phyloP scores from a whole-genome alignment of 1,140 invertebrate species.

The Akabosia matsudoensis region DNA sequence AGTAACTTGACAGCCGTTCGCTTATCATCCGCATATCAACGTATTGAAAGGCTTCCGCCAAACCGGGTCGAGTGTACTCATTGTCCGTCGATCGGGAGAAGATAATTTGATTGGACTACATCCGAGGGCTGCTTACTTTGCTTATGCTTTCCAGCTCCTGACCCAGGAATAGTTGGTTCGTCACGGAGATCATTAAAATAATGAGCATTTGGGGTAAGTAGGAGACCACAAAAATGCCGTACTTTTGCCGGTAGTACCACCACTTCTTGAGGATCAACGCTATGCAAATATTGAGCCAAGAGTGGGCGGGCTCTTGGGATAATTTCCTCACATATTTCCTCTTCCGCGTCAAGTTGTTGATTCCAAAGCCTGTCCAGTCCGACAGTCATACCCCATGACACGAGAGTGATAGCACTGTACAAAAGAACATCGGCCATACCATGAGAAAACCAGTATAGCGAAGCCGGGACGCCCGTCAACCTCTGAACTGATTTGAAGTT shows the following conservation, averaged over 20 bases:
- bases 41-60: not conserved
- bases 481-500: not conserved
- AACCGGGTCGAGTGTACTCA: not conserved
- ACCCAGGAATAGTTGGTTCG: not conserved
- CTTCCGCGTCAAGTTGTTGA: not conserved
- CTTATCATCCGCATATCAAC: not conserved
- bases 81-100: conserved; percentile 9
- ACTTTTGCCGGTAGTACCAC: conserved; percentile 8
- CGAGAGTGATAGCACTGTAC: not conserved
- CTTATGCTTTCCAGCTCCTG: not conserved
- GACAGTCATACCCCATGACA: not conserved
- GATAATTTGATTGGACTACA: too few relatives aligned
- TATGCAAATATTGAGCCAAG: not conserved
- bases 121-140: not conserved
- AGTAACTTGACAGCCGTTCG: not conserved
- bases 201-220: not conserved
- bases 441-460: conserved; percentile 5
- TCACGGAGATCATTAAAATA: not conserved
- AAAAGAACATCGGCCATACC: not conserved
- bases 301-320: not conserved
- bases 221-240: not conserved
- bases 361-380: not conserved
- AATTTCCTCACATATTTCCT: not conserved
- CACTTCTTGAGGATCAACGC: not conserved
- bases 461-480: not conserved